phyloP scores from a whole-genome alignment of 2,888 invertebrate genomes.

The Melinaea menophilus region DNA sequence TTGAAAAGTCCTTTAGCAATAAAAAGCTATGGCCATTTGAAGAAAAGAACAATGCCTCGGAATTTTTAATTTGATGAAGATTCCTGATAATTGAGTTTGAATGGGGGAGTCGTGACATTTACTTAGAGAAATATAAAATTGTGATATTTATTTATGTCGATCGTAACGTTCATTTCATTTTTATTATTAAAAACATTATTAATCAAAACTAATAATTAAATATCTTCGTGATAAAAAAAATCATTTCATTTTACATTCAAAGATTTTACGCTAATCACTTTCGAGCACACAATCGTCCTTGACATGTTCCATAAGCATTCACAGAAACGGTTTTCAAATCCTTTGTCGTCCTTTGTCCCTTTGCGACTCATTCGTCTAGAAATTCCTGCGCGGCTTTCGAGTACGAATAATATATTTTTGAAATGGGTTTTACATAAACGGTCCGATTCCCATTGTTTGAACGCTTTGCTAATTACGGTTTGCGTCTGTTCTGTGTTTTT shows the following conservation, averaged over 20 bases:
- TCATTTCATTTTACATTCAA: background rate
- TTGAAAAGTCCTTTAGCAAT: conserved; percentile 18
- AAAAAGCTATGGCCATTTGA: conserved; percentile 18
- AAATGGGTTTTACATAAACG: conserved; percentile 17
- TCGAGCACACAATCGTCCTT: conserved; percentile 17
- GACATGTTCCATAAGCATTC: conserved; percentile 36
- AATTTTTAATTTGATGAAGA: conserved; percentile 23
- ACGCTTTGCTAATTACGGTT: conserved; percentile 17
- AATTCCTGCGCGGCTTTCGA: conserved; percentile 33
- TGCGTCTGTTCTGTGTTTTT: background rate
- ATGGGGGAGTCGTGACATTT: conserved; percentile 13
- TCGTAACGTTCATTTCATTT: background rate
- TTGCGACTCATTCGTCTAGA: conserved; percentile 37
- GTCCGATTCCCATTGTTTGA: conserved; percentile 20
- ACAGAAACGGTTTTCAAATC: conserved; percentile 35
- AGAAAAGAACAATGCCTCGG: conserved; percentile 21
- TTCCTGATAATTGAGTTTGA: conserved; percentile 20
- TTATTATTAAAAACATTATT: background rate
- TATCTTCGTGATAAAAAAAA: too few relatives aligned
- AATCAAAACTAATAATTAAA: background rate
- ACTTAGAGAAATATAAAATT: conserved; percentile 12
- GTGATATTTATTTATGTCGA: conserved; percentile 9
- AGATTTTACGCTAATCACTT: conserved; percentile 9
- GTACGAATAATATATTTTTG: conserved; percentile 22
- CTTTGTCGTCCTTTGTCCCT: conserved; percentile 44